A percentile compares a stretch with the other conserved stretches of the same genome.
These are phyloP conservation scores for Drosophila merina DNA, from an alignment of 2,888 invertebrate species.

Conservation along the genomic window DNA sequence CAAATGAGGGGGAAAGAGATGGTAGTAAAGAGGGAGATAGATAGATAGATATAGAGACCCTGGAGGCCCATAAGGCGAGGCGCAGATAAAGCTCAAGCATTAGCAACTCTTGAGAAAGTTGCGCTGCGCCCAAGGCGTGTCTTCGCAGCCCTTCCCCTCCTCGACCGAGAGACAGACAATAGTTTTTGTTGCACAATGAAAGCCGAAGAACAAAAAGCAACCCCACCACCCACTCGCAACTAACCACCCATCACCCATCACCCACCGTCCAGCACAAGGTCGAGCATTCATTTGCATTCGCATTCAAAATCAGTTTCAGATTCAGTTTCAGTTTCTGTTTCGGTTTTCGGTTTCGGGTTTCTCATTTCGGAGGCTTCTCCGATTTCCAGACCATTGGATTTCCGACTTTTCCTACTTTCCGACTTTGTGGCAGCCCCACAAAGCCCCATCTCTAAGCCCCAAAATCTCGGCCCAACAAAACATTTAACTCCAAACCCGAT, in stretches of 20 bases:
- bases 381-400: slow-evolving; percentile 28
- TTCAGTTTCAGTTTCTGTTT: slow-evolving; percentile 7
- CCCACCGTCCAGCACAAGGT: slow-evolving; percentile 21
- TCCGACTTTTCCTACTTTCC: background rate
- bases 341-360: slow-evolving; percentile 19
- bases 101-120: slow-evolving; percentile 74
- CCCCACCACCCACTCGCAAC: background rate
- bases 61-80: slow-evolving; percentile 54
- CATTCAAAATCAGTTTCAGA: slow-evolving; percentile 36
- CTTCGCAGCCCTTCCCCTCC: background rate
- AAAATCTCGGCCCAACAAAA: background rate
- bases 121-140: slow-evolving; percentile 56
- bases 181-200: slow-evolving; percentile 37
- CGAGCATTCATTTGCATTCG: slow-evolving; percentile 62
- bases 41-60: slow-evolving; percentile 3
- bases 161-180: slow-evolving; percentile 15
- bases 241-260: background rate
- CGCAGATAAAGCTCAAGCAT: slow-evolving; percentile 70
- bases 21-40: background rate
- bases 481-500: slow-evolving; percentile 24
- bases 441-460: slow-evolving; percentile 26
- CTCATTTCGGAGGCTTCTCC: background rate
- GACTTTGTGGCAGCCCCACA: background rate
- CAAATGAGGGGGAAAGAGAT: background rate
- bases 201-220: background rate